Base-by-base conservation (phyloP, 2,888 invertebrate genomes). In the Parelbella ahira region DNA sequence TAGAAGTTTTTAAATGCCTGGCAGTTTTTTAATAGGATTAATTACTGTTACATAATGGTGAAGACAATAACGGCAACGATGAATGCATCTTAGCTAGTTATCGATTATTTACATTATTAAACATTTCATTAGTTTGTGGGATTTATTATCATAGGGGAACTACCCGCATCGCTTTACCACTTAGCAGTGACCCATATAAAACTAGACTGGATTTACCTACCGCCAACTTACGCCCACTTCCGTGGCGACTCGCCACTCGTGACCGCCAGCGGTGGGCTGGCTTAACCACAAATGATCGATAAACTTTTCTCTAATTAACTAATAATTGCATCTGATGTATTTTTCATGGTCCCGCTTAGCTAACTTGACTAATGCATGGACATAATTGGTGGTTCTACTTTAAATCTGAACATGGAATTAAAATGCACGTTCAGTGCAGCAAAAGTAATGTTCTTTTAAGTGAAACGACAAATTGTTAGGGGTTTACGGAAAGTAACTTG, bases 231-330 rank as follows among this genome's bases (percentile, higher is more conserved):
- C 58, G 55, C 58, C 64, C 47, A 59, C 58, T 63, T 63, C 65
- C 62, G 57, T 55, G 52, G 50, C 56, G 47, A 47, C 47, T 56
- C 34, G 39, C 28, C 49, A 47, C 58, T 52, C 54, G 56, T 56
- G 53, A 60, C 60, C 54, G 50, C 42, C 38, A 44, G 38, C 38
- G 30, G 50, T 52, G 49, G 50, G 51, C 51, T 59, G 56, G 44
- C 58, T 63, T 55, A 11, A 48, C 45, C 50, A 58, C 54, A 64
- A 67, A 69, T 63, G 63, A 65, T 62, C 68, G 68, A 72, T 69
- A 68, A 66, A 74, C 61, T 58, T 60, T 58, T 62, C 60, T 60
- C 60, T 71, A 72, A 75, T 77, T 76, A 53, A 52, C 50, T 49
- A 50, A 53, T 51, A 52, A 49, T 50, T 53, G 48, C 48, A 49